Conservation (phyloP, 2,797 vertebrate species). For the Parambassis ranga region DNA sequence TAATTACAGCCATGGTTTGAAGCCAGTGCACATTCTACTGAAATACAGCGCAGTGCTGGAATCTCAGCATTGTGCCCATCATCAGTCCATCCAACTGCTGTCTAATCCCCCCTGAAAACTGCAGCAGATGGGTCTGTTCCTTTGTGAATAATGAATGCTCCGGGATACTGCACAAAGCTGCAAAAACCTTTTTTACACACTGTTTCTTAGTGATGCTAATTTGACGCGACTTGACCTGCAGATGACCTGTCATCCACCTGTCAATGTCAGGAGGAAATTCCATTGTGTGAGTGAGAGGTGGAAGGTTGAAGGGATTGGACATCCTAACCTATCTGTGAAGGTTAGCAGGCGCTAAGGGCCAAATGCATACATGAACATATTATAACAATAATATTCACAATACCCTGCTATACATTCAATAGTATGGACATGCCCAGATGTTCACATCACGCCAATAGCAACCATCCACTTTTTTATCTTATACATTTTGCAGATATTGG, state of each 20-base stretch:
- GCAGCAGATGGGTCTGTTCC: slow-evolving; percentile 54
- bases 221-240: slow-evolving; percentile 33
- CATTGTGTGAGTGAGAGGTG: slow-evolving; percentile 13
- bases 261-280: slow-evolving; percentile 16
- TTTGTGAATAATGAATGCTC: slow-evolving; percentile 50
- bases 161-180: background rate
- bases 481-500: no score
- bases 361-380: background rate
- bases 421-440: slow-evolving; percentile 7
- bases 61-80: slow-evolving; percentile 23
- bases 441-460: slow-evolving; percentile 1
- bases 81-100: slow-evolving; percentile 38
- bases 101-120: slow-evolving; percentile 37
- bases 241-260: slow-evolving; percentile 31
- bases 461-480: background rate
- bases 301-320: slow-evolving; percentile 27
- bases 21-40: slow-evolving; percentile 21
- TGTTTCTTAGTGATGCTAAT: slow-evolving; percentile 26
- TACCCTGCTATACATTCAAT: background rate
- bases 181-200: slow-evolving; percentile 14
- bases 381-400: background rate
- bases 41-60: background rate
- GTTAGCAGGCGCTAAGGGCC: slow-evolving; percentile 21
- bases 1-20: background rate
- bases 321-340: slow-evolving; percentile 36